Base-by-base conservation (phyloP, 2,888 invertebrate genomes). In the Lycaena phlaeas region DNA sequence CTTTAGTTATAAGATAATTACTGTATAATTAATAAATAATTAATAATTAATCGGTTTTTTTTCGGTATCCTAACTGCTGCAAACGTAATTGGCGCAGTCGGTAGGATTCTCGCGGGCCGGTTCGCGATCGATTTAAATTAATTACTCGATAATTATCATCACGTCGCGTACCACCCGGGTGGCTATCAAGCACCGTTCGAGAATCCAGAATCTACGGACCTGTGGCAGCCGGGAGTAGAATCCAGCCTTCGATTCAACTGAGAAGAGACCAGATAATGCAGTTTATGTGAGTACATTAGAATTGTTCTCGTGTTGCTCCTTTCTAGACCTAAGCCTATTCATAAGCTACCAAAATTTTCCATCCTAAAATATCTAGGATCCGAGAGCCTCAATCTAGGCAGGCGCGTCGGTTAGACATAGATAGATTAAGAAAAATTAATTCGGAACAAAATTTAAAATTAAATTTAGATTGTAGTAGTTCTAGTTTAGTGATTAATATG, bases 261-360 rank as follows among this genome's bases (percentile, higher is more conserved):
- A 36, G 25, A 36, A 36, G 26, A 36, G 25, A 36, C 36, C 36
- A 36, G 36, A 36, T 9, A 36, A 36, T 25, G 36, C 36, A 36
- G 10, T 34, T 11, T 36, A 11, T 25, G 25, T 36, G 34, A 36
- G 34, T 36, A 36, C 34, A 22, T 22, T 36, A 22, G 34, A 36
- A 22, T 30, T 7, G 2, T 22, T 22, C 34, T 36, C 34, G 22
- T 36, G 34, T 36, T 36, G 34, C 34, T 36, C 34, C 18, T 22
- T 36, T 18, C 12, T 36, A 36, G 34, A n/a, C 18, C 34, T 36
- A 36, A 36, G 34, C 22, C 22, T 36, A 36, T 36, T 30, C 9
- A 9, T 36, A 36, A 36, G 2, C 22, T 7, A 15, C 22, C 22
- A 36, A 18, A 30, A 15, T 30, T 9, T 30, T 15, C 15, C 15